Evolutionary conservation across 2,113 vertebrate genomes (phyloP), one percentile per base, ranked within the genome.

Genomic region (Suricata suricatta): DNA sequence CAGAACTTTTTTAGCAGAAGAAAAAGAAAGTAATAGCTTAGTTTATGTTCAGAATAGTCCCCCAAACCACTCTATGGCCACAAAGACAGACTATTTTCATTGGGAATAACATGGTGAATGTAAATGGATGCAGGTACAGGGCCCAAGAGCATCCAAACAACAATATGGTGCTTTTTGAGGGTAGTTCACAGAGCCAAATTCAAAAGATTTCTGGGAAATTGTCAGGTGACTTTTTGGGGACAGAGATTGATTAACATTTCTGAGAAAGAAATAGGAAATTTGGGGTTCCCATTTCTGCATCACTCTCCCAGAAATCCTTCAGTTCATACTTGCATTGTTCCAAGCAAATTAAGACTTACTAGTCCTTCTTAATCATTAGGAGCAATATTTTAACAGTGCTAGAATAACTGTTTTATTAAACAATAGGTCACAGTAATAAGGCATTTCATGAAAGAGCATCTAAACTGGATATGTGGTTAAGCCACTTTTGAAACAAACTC

Each of bases 1-100:
- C 29, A 63, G 7, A 57, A 84, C 50, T 85, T 93, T 96, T 86
- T 80, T 76, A 97, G 81, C 38, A 90, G 71, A 93, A 88, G 93
- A 41, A 88, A 54, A 57, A 86, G 33, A 64, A 29, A 94, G 41
- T 87, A 90, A 80, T 47, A 38, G 86, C 54, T 96, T 87, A 35
- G 5, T 95, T 90, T 90, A 86, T 83, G 93, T 95, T 79, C 80
- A 96, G 72, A 86, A 92, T 25, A 71, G 87, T 81, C 54, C 47
- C 85, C 41, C 23, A 47, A 54, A 77, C 41, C 6, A 47, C 79
- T 60, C 76, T 4, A 84, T 2, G 87, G 17, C 77, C 88, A 95
- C 27, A 87, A 84, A 95, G 80, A 89, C 69, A 93, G 95, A 96
- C 54, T 9, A 64, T 64, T 74, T 93, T 74, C 69, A 33, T 25